These are phyloP conservation scores for Pristionchus pacificus DNA, from an alignment of 1,140 invertebrate genomes.

Conservation along the genomic window DNA sequence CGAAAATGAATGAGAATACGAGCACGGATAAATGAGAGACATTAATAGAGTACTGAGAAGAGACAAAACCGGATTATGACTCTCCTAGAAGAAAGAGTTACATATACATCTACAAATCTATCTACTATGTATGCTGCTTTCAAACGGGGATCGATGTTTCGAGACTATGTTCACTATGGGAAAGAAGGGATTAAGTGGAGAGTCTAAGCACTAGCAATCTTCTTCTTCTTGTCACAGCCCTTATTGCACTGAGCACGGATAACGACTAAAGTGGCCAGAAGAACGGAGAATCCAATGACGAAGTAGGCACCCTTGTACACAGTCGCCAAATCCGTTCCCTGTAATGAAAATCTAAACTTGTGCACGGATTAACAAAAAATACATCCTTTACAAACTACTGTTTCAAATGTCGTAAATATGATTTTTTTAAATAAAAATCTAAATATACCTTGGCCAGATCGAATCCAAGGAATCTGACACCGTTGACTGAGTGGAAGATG, in stretches of 20 bases:
- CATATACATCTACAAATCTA: too few relatives aligned
- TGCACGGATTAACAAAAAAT: background rate
- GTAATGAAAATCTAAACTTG: background rate
- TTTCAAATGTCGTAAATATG: background rate
- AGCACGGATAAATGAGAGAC: too few relatives aligned
- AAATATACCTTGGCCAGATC: conserved; percentile 46
- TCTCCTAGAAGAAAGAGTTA: too few relatives aligned
- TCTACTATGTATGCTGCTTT: too few relatives aligned
- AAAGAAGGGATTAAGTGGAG: too few relatives aligned
- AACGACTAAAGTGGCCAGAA: background rate
- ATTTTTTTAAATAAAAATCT: too few relatives aligned
- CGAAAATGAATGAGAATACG: too few relatives aligned
- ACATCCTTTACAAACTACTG: background rate
- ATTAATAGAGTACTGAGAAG: too few relatives aligned
- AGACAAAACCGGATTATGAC: too few relatives aligned
- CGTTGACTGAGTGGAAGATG: conserved; percentile 49
- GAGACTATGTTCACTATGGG: too few relatives aligned
- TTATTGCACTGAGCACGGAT: background rate
- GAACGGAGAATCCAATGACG: background rate
- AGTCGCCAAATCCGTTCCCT: background rate
- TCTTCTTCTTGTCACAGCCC: background rate
- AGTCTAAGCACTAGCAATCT: too few relatives aligned
- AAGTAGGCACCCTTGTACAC: background rate
- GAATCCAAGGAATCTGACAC: conserved; percentile 50
- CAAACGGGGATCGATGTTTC: too few relatives aligned